Conservation (phyloP, 2,888 invertebrate species). For the Clunio marinus region DNA sequence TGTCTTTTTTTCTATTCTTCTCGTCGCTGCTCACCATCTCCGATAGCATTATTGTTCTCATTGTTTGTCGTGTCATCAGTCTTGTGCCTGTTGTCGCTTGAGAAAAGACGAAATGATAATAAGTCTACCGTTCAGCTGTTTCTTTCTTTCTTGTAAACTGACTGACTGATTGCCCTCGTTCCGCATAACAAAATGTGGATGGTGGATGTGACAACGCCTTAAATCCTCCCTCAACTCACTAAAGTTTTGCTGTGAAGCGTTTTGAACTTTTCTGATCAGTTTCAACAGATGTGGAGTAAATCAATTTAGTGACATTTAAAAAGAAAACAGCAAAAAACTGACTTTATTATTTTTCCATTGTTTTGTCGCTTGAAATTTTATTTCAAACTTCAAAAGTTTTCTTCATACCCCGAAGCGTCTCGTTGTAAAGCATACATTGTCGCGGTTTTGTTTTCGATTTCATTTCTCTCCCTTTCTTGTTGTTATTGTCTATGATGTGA, state of each 20-base stretch:
- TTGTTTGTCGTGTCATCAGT: constrained; percentile 38
- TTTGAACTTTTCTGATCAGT: background rate
- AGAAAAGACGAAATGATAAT: constrained; percentile 26
- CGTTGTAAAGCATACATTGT: too few species aligned
- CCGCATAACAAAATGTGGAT: background rate
- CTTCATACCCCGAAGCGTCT: too few species aligned
- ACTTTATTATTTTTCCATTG: too few species aligned
- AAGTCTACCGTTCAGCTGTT: constrained; percentile 36
- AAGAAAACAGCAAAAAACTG: too few species aligned
- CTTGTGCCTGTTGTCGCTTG: constrained; percentile 19
- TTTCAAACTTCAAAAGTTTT: too few species aligned
- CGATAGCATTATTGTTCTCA: constrained; percentile 34
- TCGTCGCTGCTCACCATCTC: constrained; percentile 20
- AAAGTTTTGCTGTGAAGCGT: background rate
- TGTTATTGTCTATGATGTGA: background rate
- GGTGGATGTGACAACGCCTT: background rate
- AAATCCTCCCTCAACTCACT: background rate
- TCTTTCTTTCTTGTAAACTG: background rate
- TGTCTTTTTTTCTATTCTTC: background rate
- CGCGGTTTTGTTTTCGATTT: too few species aligned
- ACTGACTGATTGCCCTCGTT: constrained; percentile 37
- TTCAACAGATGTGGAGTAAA: background rate
- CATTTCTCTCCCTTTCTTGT: too few species aligned
- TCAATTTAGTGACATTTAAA: too few species aligned
- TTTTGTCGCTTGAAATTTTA: too few species aligned